Evolutionary conservation across 2,888 invertebrate genomes (phyloP), one percentile per base, ranked within the genome.

Genomic region (Caradrina kadenii): DNA sequence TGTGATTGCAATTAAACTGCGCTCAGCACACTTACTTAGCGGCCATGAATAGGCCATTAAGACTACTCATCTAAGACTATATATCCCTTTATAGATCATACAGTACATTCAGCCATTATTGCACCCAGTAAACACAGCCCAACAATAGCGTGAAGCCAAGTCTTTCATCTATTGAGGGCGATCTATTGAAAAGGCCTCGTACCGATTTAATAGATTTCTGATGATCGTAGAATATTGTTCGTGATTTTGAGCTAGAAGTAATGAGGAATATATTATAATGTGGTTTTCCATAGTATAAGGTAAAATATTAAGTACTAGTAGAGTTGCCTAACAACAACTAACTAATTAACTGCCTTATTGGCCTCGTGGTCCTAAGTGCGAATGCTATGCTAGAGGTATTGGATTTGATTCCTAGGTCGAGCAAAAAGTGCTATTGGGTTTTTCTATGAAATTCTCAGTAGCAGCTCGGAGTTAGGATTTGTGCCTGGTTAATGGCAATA

Each of bases 161-260:
- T 67, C 77, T 73, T 78, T 78, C 78, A 67, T 67, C 78, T 22
- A 82, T 84, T 84, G 73, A 81, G 64, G 49, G 5, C 66, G 53
- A 31, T 61, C 75, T 62, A 75, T 80, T 82, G 80, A 79, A 74
- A 72, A 17, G 54, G 50, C 3, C 50, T 80, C 79, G 83, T 77
- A 77, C 70, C 65, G 42, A 68, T 80, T 76, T 83, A 85, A 85
- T 85, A 85, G 85, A 75, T 81, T 85, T 58, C 22, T 85, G 82
- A 85, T 79, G 85, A 82, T 81, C 75, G 68, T 78, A 55, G 61
- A 59, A 7, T 22, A 74, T 69, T 79, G 75, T 62, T 63, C 52
- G 50, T n/a, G 50, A 31, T 63, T 56, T 31, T 59, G n/a, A 26
- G 52, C 42, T 52, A 17, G 19, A 49, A 42, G 69, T 50, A 17